Conservation (phyloP, 2,888 invertebrate species). For the Lamproptera curius region DNA sequence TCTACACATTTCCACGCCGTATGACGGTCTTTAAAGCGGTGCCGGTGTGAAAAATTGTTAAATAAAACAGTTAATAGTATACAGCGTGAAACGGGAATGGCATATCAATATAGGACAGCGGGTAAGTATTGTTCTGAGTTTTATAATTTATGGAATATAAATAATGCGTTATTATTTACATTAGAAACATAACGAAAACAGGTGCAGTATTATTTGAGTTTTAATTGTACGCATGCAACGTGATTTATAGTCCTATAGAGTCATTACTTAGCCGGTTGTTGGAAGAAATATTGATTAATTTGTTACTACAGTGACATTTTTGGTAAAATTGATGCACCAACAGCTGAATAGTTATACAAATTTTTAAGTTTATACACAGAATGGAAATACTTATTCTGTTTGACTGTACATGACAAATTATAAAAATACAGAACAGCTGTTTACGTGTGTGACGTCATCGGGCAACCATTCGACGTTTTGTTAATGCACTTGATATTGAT, state of each 20-base stretch:
- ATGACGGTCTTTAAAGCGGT: constrained; percentile 39
- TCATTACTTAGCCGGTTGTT: not conserved
- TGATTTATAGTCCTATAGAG: not conserved
- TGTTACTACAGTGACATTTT: no score
- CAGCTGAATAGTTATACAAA: not conserved
- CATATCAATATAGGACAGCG: constrained; percentile 46
- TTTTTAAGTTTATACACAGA: not conserved
- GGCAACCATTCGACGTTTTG: constrained; percentile 7
- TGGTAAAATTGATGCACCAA: not conserved
- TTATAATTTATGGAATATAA: not conserved
- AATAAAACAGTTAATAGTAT: constrained; percentile 16
- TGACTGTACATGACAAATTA: no score
- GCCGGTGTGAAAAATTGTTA: constrained; percentile 23
- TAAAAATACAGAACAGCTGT: constrained; percentile 15
- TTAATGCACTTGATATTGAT: constrained; percentile 6
- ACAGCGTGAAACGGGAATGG: constrained; percentile 34
- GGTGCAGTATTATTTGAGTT: not conserved
- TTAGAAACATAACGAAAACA: not conserved
- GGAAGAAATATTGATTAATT: not conserved
- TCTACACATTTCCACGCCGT: constrained; percentile 49
- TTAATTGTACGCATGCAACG: not conserved
- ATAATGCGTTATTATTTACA: not conserved
- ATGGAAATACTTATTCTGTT: no score
- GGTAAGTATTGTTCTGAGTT: constrained; percentile 53
- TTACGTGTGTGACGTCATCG: constrained; percentile 10